Evolutionary conservation across 2,888 invertebrate species (phyloP).

Genomic region (Phytoseiulus persimilis): DNA sequence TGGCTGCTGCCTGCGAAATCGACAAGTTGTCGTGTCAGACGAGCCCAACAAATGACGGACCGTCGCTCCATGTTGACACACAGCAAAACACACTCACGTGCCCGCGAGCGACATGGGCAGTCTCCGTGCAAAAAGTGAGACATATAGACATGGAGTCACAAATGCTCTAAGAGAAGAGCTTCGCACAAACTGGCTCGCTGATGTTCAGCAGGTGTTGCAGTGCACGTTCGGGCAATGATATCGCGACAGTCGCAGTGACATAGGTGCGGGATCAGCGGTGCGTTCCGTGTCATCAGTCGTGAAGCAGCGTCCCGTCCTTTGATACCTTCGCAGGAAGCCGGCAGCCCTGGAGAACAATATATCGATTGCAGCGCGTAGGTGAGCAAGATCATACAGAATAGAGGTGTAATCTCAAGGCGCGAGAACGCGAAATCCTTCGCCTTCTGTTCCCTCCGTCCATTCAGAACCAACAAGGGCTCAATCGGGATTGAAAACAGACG

Average conservation of each 20-base stretch:
- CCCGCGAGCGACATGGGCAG: background rate
- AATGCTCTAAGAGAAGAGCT: background rate
- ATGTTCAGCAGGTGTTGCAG: background rate
- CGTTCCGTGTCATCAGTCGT: background rate
- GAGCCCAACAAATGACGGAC: background rate
- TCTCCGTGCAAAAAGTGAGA: background rate
- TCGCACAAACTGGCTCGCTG: background rate
- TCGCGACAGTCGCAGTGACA: background rate
- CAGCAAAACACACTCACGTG: background rate
- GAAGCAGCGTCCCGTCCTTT: background rate
- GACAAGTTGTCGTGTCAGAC: background rate
- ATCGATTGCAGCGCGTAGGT: background rate
- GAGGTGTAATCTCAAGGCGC: no score
- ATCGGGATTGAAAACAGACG: no score
- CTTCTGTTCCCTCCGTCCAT: no score
- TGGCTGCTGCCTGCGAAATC: background rate
- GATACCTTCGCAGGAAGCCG: background rate
- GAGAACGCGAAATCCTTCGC: no score
- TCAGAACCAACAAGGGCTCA: no score
- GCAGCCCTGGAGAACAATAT: background rate
- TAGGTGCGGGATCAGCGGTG: background rate
- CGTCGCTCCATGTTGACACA: background rate
- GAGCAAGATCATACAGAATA: background rate
- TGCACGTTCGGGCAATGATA: background rate
- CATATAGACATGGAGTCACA: no score